Evolutionary conservation across 2,888 invertebrate genomes (phyloP), one percentile per base, ranked within the genome.

Genomic region (Pecten maximus): DNA sequence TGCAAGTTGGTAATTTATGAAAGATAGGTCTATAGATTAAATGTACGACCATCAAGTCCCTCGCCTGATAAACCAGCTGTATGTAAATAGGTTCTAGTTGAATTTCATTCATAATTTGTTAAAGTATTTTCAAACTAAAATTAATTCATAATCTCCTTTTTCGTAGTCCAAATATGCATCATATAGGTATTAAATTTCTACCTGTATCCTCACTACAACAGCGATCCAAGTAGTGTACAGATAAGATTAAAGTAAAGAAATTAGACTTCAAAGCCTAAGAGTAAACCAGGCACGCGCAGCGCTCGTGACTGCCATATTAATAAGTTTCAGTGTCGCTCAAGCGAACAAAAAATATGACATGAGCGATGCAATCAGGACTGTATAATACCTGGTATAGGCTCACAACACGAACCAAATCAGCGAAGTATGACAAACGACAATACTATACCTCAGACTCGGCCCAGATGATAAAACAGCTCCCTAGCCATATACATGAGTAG

Each of bases 321-420:
- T 74, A 74, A 74, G 74, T 74, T 74, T 74, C 74, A 74, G 74
- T 74, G 35, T 74, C 74, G 74, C 74, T 74, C 74, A 74, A 74
- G 74, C 74, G 74, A 35, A 74, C 74, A 74, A 74, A 74, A 74
- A 74, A 74, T 74, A 74, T 74, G 74, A 74, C 74, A 74, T 74
- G 74, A 74, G 74, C 74, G 74, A 74, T 74, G 74, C 74, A 74
- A 74, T 74, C 74, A 74, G 74, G 35, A 2, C 74, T 35, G 74
- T 74, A 74, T 74, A 74, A 74, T 35, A 35, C 74, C 28, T 74
- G 74, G 74, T 74, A 74, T 74, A 74, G 6, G 19, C 23, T 74
- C 19, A 74, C 74, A 74, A 74, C 74, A 74, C 74, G 74, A 74
- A 74, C 28, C 74, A 28, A 74, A 28, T 19, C 74, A 74, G 35